Evolutionary conservation across 2,113 vertebrate genomes (phyloP).

Genomic region (Casuarius casuarius): DNA sequence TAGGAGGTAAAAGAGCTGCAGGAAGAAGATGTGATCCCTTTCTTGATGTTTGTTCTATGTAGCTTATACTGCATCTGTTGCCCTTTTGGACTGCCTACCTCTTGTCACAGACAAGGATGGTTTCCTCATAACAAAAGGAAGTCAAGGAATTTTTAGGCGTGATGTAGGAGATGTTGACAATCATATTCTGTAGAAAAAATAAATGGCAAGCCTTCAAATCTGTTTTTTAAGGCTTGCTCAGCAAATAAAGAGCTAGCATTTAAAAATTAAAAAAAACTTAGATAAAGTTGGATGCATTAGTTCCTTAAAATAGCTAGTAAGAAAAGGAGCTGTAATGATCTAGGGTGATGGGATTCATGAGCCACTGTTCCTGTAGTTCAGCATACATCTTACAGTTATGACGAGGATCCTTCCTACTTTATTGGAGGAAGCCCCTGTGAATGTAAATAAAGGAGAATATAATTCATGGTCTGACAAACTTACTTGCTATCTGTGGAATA

Average conservation of each 20-base stretch:
- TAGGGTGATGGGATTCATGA: background rate
- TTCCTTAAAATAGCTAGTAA: background rate
- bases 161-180: background rate
- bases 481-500: background rate
- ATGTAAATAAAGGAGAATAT: background rate
- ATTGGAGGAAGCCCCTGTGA: background rate
- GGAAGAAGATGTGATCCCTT: background rate
- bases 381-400: background rate
- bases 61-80: background rate
- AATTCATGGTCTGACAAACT: background rate
- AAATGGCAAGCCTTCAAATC: background rate
- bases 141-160: background rate
- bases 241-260: background rate
- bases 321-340: background rate
- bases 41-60: background rate
- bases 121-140: background rate
- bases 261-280: background rate
- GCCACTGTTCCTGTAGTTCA: background rate
- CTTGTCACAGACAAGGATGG: background rate
- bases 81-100: background rate
- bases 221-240: background rate
- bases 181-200: background rate
- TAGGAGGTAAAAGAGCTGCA: background rate
- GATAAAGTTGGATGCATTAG: background rate
- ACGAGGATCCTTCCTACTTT: background rate